Evolutionary conservation across 2,113 vertebrate species (phyloP), one percentile per base, ranked within the genome.

Genomic region (Piaya cayana): DNA sequence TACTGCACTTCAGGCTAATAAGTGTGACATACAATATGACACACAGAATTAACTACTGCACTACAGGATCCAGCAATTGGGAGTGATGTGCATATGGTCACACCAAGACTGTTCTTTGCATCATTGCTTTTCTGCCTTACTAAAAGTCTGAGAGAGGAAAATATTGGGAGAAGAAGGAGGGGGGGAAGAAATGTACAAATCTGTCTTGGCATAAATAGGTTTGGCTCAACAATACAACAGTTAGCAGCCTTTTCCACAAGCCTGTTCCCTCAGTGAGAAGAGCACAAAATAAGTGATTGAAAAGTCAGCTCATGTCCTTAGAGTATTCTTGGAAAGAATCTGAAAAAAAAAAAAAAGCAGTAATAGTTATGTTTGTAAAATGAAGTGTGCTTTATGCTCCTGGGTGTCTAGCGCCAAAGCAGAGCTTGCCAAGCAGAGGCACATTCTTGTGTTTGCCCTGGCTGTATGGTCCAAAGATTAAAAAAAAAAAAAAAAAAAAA

Each of bases 21-120:
- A 95, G 49, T 85, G 45, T 86, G 80, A 90, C 91, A 88, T 58
- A 86, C 93, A 95, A 96, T 79, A 74, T 43, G 74, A 90, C 82
- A 90, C 45, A 72, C 23, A 90, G 67, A 92, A 91, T 96, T 83
- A 96, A 92, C 75, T 67, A 68, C 89, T 64, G 62, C 26, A 1
- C 52, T 82, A 67, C 70, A 83, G 75, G 74, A 93, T 88, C 78
- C 70, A 84, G 72, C 72, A 45, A 45, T 30, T 55, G 84, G 59
- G 79, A 65, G 32, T 69, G 90, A 78, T 93, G 72, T 91, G 74
- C 88, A 79, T 87, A 82, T 85, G 88, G 72, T 86, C 82, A 85
- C 29, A 82, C 72, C 39, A 62, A 86, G 65, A 43, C 50, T 86
- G 74, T 47, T 88, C 1, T 74, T 63, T 96, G 65, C 94, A 68